Evolutionary conservation across 2,888 invertebrate species (phyloP).

Genomic region (Morpho deidamia): DNA sequence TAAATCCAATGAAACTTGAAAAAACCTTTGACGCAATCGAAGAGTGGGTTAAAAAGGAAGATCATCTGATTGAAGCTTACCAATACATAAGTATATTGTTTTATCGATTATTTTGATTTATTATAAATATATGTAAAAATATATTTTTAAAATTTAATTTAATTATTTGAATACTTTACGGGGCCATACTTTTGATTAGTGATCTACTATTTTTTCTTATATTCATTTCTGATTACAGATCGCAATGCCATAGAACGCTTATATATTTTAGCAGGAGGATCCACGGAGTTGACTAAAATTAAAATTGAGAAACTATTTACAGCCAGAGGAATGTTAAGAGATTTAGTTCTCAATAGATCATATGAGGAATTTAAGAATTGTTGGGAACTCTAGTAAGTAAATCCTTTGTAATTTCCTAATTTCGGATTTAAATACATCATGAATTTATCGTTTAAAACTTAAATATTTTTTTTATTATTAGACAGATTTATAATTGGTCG

Average conservation of each 20-base stretch:
- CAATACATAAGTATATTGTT: conserved; percentile 8
- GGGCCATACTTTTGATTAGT: too few species aligned
- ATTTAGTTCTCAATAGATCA: conserved; percentile 43
- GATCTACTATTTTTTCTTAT: too few species aligned
- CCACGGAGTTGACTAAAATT: conserved; percentile 51
- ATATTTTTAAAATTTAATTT: too few species aligned
- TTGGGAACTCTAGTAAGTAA: conserved; percentile 48
- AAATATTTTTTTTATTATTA: too few species aligned
- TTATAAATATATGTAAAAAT: too few species aligned
- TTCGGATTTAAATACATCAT: neutral
- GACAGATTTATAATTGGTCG: neutral
- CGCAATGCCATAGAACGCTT: conserved; percentile 46
- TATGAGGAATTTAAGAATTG: conserved; percentile 44
- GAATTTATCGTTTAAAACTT: too few species aligned
- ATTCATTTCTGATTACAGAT: conserved; percentile 31
- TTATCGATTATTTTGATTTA: neutral
- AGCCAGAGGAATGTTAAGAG: conserved; percentile 54
- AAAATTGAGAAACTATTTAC: conserved; percentile 52
- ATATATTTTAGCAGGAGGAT: conserved; percentile 48
- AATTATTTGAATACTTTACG: too few species aligned
- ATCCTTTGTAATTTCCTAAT: neutral
- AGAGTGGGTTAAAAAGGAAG: conserved; percentile 55
- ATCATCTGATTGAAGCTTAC: conserved; percentile 46
- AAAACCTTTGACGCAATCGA: conserved; percentile 47
- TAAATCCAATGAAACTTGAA: conserved; percentile 17